Evolutionary conservation across 2,113 vertebrate species (phyloP), one percentile per base, ranked within the genome.

Genomic region (Agapornis roseicollis): DNA sequence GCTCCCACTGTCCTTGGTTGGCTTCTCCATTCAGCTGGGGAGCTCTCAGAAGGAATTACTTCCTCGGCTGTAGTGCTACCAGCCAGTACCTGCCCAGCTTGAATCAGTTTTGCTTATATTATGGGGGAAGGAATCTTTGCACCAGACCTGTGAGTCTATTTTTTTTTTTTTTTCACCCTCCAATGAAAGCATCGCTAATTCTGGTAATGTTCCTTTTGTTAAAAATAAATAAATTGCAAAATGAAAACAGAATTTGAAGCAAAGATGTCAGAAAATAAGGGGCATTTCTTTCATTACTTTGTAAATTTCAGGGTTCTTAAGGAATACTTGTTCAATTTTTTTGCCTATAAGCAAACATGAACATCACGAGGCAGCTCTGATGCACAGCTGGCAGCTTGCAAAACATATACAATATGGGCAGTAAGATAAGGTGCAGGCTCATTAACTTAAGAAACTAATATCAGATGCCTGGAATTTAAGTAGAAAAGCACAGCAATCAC

Each of bases 401-500:
- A 95, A 85, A 73, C 47, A 68, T 93, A 73, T 55, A 83, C 90
- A 96, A 88, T 93, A 78, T 95, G 85, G 92, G 25, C 68, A 93
- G 79, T 60, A 80, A 96, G 91, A 96, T 96, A 96, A 96, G 91
- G 85, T 88, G 64, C 71, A 91, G 80, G 68, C 91, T 94, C 68
- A 93, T 94, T 93, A 95, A 91, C 64, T 93, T 89, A 94, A 93
- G 70, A 69, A 95, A 85, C 64, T 83, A 91, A 68, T 88, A 91
- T 74, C 85, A 78, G 90, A 94, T 85, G 60, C 19, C 63, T 90
- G 61, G 50, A 82, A 88, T 90, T 85, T 90, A 90, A 96, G 76
- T 44, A 74, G 82, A 86, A 91, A 92, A 89, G 29, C 46, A 66
- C 14, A 90, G 64, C 33, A 91, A 70, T 80, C 39, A 52, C 41